Percentiles rank a stretch among this genome's conserved stretches.
These are phyloP conservation scores for Acleris sparsana DNA, from an alignment of 2,888 invertebrate species.

Conservation along the genomic window DNA sequence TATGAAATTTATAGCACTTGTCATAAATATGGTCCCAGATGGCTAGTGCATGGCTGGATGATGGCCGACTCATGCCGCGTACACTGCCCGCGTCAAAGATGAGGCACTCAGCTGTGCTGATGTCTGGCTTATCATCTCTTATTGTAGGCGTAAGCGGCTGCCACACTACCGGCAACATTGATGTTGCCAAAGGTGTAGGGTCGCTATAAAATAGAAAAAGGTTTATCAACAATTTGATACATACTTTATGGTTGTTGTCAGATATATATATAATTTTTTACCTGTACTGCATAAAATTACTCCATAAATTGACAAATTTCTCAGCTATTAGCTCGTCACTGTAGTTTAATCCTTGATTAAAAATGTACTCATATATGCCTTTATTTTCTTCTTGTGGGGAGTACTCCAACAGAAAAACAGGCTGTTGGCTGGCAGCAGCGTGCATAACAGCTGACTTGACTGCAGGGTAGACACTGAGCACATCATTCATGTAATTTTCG, in stretches of 20 bases:
- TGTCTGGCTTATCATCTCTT: conserved; percentile 42
- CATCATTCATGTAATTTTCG: conserved; percentile 63
- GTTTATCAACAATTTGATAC: not conserved
- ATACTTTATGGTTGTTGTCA: not conserved
- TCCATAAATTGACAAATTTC: conserved; percentile 56
- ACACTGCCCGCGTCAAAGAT: conserved; percentile 43
- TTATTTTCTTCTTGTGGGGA: conserved; percentile 40
- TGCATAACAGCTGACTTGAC: conserved; percentile 60
- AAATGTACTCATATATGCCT: conserved; percentile 56
- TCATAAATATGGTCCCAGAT: conserved; percentile 71
- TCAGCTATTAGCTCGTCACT: conserved; percentile 47
- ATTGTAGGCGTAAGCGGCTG: conserved; percentile 49
- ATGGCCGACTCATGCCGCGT: conserved; percentile 46
- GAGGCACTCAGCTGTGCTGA: conserved; percentile 51
- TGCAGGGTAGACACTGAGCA: conserved; percentile 63
- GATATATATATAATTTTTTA: conserved; percentile 43
- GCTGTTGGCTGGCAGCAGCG: conserved; percentile 50
- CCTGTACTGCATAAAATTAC: conserved; percentile 69
- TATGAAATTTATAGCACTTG: conserved; percentile 57
- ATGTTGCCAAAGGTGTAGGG: conserved; percentile 68
- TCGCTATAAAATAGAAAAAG: conserved; percentile 55
- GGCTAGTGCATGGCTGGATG: conserved; percentile 49
- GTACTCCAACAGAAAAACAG: conserved; percentile 66
- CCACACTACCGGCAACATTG: conserved; percentile 65
- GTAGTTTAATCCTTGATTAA: conserved; percentile 42